Base-by-base conservation (phyloP, 2,888 invertebrate genomes). In the Morpho achilles region DNA sequence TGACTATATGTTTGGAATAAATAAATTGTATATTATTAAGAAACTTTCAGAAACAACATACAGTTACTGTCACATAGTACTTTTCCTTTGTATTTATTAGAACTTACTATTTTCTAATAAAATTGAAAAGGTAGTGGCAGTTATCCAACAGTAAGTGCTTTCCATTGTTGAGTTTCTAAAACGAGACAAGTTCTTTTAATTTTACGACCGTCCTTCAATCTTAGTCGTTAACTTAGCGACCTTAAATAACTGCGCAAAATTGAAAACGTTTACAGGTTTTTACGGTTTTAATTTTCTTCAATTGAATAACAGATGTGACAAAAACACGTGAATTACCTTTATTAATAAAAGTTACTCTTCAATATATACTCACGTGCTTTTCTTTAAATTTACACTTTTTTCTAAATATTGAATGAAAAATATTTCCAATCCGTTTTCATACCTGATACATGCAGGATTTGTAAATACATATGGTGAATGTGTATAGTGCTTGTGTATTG, bases 81-180 rank as follows among this genome's bases (percentile, higher is more conserved):
- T 43, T 43, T n/a, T 7, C 43, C 7, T 43, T 43, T 43, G 0
- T 7, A 9, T 43, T 43, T 43, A 8, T 48, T 9, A 23, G 9
- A 7, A 8, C 23, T 16, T 48, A 16, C 7, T 53, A 53, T 53
- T 41, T 41, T 47, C 39, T 39, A 41, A 46, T 53, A 47, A 47
- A 46, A 61, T 52, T 59, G 61, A 59, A 65, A 63, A 54, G 51
- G 58, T 50, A 55, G 51, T 55, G 53, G 41, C 45, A 58, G 56
- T 59, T 51, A 56, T 62, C 56, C 51, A 63, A 54, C 56, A 58
- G 58, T 61, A 61, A 65, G 61, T 59, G 65, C 63, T 60, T 56
- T 65, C 61, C 53, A 49, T 52, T 63, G 65, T 65, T 58, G 56
- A 63, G 55, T 61, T 61, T 61, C 51, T 59, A 61, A 61, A 56